These are phyloP conservation scores for Anagrus nilaparvatae DNA, from an alignment of 1,140 invertebrate species.

Conservation along the genomic window DNA sequence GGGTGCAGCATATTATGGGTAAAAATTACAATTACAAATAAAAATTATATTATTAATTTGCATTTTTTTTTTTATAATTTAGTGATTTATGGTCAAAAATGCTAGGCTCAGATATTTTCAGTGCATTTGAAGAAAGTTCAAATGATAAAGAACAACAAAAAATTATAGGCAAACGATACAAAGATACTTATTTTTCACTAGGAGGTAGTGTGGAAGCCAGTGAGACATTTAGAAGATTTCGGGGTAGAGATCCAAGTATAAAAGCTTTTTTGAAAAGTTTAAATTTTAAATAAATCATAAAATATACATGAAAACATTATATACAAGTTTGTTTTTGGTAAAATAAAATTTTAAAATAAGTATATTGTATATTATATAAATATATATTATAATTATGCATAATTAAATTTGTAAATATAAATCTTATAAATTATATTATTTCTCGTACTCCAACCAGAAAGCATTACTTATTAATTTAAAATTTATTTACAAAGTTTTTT, in stretches of 20 bases:
- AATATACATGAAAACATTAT: too few relatives aligned
- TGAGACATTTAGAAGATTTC: conserved; percentile 81
- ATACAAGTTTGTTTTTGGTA: neutral
- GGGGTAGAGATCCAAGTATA: conserved; percentile 80
- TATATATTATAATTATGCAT: conserved; percentile 1
- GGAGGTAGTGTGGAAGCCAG: conserved; percentile 69
- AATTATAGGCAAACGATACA: conserved; percentile 59
- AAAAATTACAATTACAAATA: conserved; percentile 5
- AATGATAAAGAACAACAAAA: conserved; percentile 41
- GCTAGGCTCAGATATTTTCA: conserved; percentile 81
- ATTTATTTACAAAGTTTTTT: conserved; percentile 11
- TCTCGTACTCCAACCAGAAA: too few relatives aligned
- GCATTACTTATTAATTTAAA: too few relatives aligned
- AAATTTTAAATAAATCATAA: conserved; percentile 35
- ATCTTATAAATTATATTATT: conserved; percentile 4
- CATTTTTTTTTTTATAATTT: conserved; percentile 24
- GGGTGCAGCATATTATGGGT: conserved; percentile 61
- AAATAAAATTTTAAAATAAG: neutral
- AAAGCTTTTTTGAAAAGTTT: conserved; percentile 66
- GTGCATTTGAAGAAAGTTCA: conserved; percentile 64
- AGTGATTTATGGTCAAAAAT: conserved; percentile 72
- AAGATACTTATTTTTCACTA: conserved; percentile 73
- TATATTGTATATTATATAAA: neutral
- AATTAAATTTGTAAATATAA: conserved; percentile 11
- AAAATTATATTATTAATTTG: conserved; percentile 3